phyloP scores from a whole-genome alignment of 2,888 invertebrate genomes.

The Miltochrista miniata region DNA sequence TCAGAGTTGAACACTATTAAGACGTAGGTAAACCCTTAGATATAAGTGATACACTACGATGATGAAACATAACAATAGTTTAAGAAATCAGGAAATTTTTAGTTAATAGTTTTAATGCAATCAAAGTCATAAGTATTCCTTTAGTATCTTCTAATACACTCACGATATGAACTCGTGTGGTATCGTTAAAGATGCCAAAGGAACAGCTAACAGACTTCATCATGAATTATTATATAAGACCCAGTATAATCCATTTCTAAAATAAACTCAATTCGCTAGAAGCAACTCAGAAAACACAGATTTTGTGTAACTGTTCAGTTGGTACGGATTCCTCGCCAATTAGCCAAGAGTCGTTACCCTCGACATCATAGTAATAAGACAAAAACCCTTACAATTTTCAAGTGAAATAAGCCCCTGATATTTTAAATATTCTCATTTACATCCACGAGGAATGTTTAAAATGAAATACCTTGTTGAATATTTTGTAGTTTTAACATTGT shows the following conservation, averaged over 20 bases:
- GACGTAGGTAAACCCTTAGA: too few relatives aligned
- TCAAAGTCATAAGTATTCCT: too few relatives aligned
- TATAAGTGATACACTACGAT: too few relatives aligned
- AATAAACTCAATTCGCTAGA: neutral
- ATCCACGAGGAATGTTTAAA: neutral
- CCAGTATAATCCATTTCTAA: neutral
- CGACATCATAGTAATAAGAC: constrained; percentile 14
- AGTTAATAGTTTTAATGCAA: too few relatives aligned
- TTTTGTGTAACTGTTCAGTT: constrained; percentile 8
- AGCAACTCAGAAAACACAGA: constrained; percentile 1
- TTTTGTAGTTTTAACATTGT: neutral
- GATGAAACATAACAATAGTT: too few relatives aligned
- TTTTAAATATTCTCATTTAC: neutral
- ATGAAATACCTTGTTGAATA: neutral
- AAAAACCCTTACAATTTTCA: constrained; percentile 7
- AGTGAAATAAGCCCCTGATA: constrained; percentile 7
- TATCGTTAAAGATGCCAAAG: too few relatives aligned
- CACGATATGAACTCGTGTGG: too few relatives aligned
- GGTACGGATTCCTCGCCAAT: constrained; percentile 25
- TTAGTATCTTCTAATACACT: too few relatives aligned
- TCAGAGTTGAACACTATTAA: too few relatives aligned
- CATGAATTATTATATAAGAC: neutral
- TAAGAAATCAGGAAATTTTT: too few relatives aligned
- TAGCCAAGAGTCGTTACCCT: constrained; percentile 15
- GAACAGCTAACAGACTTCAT: neutral